phyloP scores from a whole-genome alignment of 2,113 vertebrate species.

The cattle (Bos taurus) region ARS-UCD2.0 NC_037349.1:48800501-48801000 shows the following conservation, averaged over 20 bases:
- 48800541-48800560: background rate
- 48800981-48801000: background rate
- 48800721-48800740: background rate
- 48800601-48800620: background rate
- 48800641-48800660: background rate
- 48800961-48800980: background rate
- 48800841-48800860: background rate
- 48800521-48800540: background rate
- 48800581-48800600: background rate
- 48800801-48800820: background rate
- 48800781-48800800: background rate
- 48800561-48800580: background rate
- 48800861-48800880: background rate
- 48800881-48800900: background rate
- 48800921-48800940: background rate
- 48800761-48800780: background rate
- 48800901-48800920: background rate
- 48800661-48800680: background rate
- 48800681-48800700: background rate
- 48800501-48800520: rapidly evolving
- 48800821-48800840: background rate
- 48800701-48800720: background rate
- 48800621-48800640: background rate
- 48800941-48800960: background rate
- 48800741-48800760: background rate